These are phyloP conservation scores for Barypeithes pellucidus DNA, from an alignment of 2,888 invertebrate genomes.

Conservation along the genomic window DNA sequence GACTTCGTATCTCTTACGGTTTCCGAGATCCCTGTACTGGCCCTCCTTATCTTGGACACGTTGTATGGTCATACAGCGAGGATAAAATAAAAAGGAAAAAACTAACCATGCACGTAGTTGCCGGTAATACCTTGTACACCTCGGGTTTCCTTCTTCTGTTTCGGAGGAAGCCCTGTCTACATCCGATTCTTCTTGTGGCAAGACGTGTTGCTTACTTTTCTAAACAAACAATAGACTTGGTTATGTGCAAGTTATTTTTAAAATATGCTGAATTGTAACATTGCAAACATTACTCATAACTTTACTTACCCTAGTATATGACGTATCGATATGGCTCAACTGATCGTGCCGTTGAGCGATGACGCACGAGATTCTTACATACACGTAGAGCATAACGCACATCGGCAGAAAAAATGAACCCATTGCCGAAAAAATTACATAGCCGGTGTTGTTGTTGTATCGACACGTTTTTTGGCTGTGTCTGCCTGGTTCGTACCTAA, in stretches of 20 bases:
- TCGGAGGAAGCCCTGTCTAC: slow-evolving; percentile 69
- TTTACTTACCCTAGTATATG: slow-evolving; percentile 65
- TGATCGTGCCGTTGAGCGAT: slow-evolving; percentile 86
- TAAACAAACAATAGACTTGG: slow-evolving; percentile 6
- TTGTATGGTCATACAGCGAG: too few species aligned
- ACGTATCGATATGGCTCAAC: slow-evolving; percentile 76
- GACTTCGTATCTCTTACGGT: too few species aligned
- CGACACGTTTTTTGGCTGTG: slow-evolving; percentile 82
- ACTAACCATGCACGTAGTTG: slow-evolving; percentile 63
- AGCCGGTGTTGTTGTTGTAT: slow-evolving; percentile 93
- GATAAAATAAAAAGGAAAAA: slow-evolving; percentile 39
- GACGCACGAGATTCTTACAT: slow-evolving; percentile 90
- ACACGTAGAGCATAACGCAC: slow-evolving; percentile 95
- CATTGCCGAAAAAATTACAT: slow-evolving; percentile 96
- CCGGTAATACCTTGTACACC: slow-evolving; percentile 67
- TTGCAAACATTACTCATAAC: neutral
- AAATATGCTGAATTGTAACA: neutral
- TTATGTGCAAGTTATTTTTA: neutral
- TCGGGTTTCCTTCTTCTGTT: slow-evolving; percentile 67
- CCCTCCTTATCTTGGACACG: too few species aligned
- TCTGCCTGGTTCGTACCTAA: slow-evolving; percentile 83
- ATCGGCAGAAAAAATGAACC: slow-evolving; percentile 97
- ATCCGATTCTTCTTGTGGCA: slow-evolving; percentile 69
- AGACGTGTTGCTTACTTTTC: slow-evolving; percentile 66
- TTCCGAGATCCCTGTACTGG: too few species aligned